Evolutionary conservation across 2,888 invertebrate genomes (phyloP).

Genomic region (Pandemis cinnamomeana): DNA sequence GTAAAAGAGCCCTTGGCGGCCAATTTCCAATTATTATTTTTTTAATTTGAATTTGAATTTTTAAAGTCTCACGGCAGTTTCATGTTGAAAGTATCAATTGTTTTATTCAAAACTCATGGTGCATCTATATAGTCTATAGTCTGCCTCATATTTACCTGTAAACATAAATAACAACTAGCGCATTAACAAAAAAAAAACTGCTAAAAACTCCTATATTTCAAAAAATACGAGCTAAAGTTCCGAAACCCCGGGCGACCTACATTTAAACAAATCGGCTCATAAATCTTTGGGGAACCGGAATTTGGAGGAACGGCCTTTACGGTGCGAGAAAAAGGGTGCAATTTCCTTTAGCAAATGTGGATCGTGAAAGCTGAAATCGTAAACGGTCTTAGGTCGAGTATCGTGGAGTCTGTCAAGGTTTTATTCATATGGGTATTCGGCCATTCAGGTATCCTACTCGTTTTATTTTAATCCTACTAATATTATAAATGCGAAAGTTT

Average conservation of each 20-base stretch:
- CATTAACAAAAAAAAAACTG: not conserved
- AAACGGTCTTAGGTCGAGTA: conserved; percentile 29
- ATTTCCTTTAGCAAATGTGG: conserved; percentile 15
- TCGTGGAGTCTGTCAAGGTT: not conserved
- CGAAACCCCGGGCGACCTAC: conserved; percentile 39
- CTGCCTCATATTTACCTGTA: not conserved
- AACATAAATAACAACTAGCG: not conserved
- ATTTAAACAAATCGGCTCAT: conserved; percentile 38
- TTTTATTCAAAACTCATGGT: not conserved
- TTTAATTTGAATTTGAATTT: too few relatives aligned
- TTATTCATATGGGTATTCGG: conserved; percentile 3
- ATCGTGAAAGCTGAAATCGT: conserved; percentile 34
- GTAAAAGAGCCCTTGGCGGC: too few relatives aligned
- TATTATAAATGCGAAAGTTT: too few relatives aligned
- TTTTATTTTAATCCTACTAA: too few relatives aligned
- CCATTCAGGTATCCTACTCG: not conserved
- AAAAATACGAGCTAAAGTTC: conserved; percentile 20
- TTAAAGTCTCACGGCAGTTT: too few relatives aligned
- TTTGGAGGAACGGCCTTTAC: not conserved
- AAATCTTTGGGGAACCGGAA: conserved; percentile 16
- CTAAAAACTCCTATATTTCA: conserved; percentile 23
- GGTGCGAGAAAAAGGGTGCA: conserved; percentile 10
- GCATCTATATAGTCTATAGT: too few relatives aligned
- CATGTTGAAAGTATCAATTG: too few relatives aligned
- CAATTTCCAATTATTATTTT: too few relatives aligned